Conservation (phyloP, 2,113 vertebrate species). For the Archocentrus centrarchus region DNA sequence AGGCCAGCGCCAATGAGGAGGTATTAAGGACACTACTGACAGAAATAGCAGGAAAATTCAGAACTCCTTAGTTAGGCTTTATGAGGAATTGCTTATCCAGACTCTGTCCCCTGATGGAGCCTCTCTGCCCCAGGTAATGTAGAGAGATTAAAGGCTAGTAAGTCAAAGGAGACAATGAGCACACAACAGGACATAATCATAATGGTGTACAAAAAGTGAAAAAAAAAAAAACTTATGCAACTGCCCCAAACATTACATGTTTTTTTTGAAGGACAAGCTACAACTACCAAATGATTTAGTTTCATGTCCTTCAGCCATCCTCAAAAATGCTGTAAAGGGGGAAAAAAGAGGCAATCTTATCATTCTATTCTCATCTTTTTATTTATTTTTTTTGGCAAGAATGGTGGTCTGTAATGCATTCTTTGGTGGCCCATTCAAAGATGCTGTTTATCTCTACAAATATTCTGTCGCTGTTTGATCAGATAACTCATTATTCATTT, state of each 20-base stretch:
- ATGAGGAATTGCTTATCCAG: not conserved
- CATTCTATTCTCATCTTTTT: no score
- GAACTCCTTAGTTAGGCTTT: constrained; percentile 11
- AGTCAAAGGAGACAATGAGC: not conserved
- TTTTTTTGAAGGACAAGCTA: not conserved
- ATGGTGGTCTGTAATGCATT: not conserved
- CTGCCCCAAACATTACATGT: not conserved
- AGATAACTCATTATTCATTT: no score
- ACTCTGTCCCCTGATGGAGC: not conserved
- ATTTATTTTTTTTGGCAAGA: no score
- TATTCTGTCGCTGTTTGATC: not conserved
- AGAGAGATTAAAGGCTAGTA: constrained; percentile 12
- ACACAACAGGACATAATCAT: not conserved
- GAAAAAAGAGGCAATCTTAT: not conserved
- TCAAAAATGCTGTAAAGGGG: not conserved
- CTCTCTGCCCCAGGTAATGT: constrained; percentile 7
- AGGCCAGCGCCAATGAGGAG: constrained; percentile 34
- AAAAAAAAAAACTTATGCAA: not conserved
- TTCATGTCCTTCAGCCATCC: not conserved
- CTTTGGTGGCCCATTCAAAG: not conserved
- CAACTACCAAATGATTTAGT: not conserved
- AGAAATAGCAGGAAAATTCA: constrained; percentile 42
- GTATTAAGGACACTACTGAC: constrained; percentile 45
- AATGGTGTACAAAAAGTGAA: not conserved
- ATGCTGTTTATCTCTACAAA: not conserved